A percentile compares a stretch with the other conserved stretches of the same genome.
phyloP scores from a whole-genome alignment of 2,113 vertebrate genomes.

The Brachyhypopomus gauderio region DNA sequence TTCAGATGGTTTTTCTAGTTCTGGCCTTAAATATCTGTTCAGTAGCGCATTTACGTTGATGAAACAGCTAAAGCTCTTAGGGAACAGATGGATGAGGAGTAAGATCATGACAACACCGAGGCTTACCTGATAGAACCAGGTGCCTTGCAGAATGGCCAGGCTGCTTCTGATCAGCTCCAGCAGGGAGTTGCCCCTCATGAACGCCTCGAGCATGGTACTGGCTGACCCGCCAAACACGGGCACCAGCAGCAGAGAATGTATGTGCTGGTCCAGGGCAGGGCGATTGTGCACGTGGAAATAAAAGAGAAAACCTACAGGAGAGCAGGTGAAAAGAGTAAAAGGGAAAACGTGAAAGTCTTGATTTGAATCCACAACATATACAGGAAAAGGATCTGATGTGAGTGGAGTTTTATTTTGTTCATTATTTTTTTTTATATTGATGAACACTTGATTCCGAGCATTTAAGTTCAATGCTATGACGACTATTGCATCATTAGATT shows the following conservation, averaged over 20 bases:
- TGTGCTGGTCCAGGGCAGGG: constrained; percentile 82
- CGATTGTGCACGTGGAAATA: constrained; percentile 85
- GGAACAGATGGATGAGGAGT: neutral
- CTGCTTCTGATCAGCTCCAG: constrained; percentile 82
- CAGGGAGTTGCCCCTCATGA: constrained; percentile 78
- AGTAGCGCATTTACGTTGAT: neutral
- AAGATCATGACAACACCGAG: neutral
- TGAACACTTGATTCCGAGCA: too few species aligned
- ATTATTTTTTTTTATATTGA: neutral
- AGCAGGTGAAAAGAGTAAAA: neutral
- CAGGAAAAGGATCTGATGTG: neutral
- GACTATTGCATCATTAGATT: too few species aligned
- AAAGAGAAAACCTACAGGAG: constrained; percentile 84
- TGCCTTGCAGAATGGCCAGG: constrained; percentile 87
- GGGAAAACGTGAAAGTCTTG: neutral
- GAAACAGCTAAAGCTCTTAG: neutral
- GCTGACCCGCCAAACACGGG: constrained; percentile 73
- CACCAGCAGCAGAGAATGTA: constrained; percentile 87
- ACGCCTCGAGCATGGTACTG: constrained; percentile 78
- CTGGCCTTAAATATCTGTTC: neutral
- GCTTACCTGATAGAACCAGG: constrained; percentile 95
- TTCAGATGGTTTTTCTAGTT: neutral
- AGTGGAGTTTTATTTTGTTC: neutral
- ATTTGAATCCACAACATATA: neutral
- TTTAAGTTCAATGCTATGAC: too few species aligned